Conservation (phyloP, 2,797 vertebrate species). For the Myioborus miniatus region DNA sequence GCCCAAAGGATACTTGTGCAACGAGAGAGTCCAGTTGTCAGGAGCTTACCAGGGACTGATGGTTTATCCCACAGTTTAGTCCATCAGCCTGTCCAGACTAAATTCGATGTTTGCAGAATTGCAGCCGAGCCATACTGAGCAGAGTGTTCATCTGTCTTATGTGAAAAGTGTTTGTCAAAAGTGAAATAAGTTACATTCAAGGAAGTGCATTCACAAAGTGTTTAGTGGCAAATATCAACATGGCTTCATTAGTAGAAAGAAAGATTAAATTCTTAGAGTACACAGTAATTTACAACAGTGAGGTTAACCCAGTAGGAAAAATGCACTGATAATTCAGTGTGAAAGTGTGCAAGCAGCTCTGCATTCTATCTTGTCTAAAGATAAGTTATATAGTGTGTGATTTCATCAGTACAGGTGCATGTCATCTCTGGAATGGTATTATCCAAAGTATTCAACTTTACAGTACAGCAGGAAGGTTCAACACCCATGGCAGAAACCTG, state of each 20-base stretch:
- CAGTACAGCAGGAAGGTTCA: not conserved
- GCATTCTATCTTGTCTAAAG: slow-evolving; percentile 10
- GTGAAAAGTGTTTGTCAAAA: not conserved
- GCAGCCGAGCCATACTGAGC: not conserved
- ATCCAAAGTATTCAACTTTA: slow-evolving; percentile 21
- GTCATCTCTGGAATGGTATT: slow-evolving; percentile 36
- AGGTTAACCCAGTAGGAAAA: not conserved
- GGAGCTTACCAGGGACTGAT: not conserved
- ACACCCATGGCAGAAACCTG: not conserved
- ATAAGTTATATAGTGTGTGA: slow-evolving; percentile 23
- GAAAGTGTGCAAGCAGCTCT: slow-evolving; percentile 8
- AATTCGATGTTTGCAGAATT: not conserved
- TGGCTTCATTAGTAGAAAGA: not conserved
- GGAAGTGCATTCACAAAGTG: not conserved
- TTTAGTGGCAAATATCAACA: not conserved
- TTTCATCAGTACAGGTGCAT: slow-evolving; percentile 17
- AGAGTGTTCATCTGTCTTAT: not conserved
- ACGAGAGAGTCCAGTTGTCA: not conserved
- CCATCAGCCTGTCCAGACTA: not conserved
- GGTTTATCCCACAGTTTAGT: not conserved
- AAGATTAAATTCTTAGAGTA: not conserved
- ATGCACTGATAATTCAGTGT: not conserved
- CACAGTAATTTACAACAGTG: not conserved
- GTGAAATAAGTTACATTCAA: not conserved
- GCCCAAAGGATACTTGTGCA: not conserved